These are phyloP conservation scores for Chionoecetes opilio DNA, from an alignment of 1,140 invertebrate genomes.

Conservation along the genomic window DNA sequence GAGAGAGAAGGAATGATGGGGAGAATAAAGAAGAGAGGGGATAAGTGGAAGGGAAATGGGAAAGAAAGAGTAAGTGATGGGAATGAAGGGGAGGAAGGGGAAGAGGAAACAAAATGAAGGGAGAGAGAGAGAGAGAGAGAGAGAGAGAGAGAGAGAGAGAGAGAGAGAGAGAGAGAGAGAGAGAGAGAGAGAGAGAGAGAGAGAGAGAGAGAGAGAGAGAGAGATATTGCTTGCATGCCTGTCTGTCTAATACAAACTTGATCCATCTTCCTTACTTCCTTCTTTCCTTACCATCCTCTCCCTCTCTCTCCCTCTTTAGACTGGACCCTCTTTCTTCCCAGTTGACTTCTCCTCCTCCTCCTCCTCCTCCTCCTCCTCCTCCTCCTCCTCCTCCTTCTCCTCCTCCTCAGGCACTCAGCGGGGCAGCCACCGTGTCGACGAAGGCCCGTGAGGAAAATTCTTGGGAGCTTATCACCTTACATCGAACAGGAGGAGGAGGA, in stretches of 20 bases:
- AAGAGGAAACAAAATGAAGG: neutral
- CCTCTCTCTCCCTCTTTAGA: constrained; percentile 14
- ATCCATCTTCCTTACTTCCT: neutral
- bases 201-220: constrained; percentile 40
- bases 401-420: constrained; percentile 34
- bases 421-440: constrained; percentile 38
- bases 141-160: constrained; percentile 35
- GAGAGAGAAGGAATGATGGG: neutral
- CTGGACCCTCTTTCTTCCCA: neutral
- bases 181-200: constrained; percentile 42
- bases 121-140: neutral
- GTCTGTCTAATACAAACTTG: neutral
- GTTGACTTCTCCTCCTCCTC: neutral
- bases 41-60: neutral
- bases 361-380: neutral
- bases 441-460: constrained; percentile 53
- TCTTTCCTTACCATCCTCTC: neutral
- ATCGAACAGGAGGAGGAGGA: neutral
- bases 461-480: neutral
- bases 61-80: neutral
- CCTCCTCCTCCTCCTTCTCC: constrained; percentile 11
- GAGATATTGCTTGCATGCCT: constrained; percentile 16
- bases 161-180: constrained; percentile 41
- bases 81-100: neutral
- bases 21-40: neutral